These are phyloP conservation scores for Hoplias malabaricus DNA, from an alignment of 2,113 vertebrate species.

Conservation along the genomic window DNA sequence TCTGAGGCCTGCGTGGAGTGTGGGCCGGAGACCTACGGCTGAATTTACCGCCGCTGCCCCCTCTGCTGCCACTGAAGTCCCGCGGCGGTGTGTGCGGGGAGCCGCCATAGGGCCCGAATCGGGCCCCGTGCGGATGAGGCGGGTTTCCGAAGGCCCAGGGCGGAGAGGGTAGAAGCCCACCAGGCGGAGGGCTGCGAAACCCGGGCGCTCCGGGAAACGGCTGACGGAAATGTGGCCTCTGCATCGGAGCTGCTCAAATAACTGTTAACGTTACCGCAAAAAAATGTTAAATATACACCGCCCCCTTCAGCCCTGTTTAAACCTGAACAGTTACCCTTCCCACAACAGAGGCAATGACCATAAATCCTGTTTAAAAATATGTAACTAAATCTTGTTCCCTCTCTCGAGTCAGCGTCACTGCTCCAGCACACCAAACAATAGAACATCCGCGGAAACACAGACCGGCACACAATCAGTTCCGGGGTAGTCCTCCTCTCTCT, in stretches of 20 bases:
- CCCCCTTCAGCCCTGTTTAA: too few relatives aligned
- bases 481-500: too few relatives aligned
- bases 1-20: constrained; percentile 59
- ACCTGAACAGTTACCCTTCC: too few relatives aligned
- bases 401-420: too few relatives aligned
- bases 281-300: too few relatives aligned
- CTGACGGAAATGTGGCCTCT: constrained; percentile 73
- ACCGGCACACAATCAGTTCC: too few relatives aligned
- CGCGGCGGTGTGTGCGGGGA: constrained; percentile 64
- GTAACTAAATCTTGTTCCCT: too few relatives aligned
- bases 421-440: too few relatives aligned
- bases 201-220: constrained; percentile 64
- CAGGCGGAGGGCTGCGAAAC: constrained; percentile 61
- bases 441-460: too few relatives aligned
- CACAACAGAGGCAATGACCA: too few relatives aligned
- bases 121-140: constrained; percentile 63
- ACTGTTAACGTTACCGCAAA: background rate
- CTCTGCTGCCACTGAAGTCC: constrained; percentile 42
- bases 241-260: constrained; percentile 60
- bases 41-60: constrained; percentile 50
- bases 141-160: constrained; percentile 52
- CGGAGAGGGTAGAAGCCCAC: constrained; percentile 53
- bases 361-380: too few relatives aligned
- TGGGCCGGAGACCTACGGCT: constrained; percentile 66
- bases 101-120: constrained; percentile 67